Evolutionary conservation across 2,888 invertebrate species (phyloP), one percentile per base, ranked within the genome.

Genomic region (Agonum fuliginosum): DNA sequence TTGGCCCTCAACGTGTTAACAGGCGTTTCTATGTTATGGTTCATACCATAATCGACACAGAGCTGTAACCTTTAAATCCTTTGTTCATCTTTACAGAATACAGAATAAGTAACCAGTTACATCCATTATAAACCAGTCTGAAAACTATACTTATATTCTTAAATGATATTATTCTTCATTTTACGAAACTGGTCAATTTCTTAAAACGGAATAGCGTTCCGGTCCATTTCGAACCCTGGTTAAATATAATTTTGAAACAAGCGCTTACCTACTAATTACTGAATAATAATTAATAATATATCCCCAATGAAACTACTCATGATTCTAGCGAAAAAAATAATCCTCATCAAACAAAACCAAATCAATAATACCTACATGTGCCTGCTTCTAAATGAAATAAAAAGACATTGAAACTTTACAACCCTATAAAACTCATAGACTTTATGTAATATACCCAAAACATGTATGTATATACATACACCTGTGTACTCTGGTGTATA

Each of bases 371-470:
- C n/a, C n/a, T n/a, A 30, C 30, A 30, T 62, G 58, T 62, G 58
- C 58, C 58, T 62, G 58, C 58, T 62, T 62, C 58, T 62, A 62
- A 54, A 62, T 62, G 58, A 62, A 62, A 27, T n/a, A 62, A 48
- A 54, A 62, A 62, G 58, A 62, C 58, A 62, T 62, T 62, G 58
- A 62, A 62, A 62, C 58, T 62, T 62, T 62, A 62, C 58, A 62
- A 27, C 12, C 22, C 30, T 10, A 12, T 62, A 62, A 62, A 62
- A 62, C 4, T 62, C 46, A 46, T n/a, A 62, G 58, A 62, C 58
- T 62, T 62, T 62, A 62, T 62, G 58, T 62, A 62, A 62, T 62
- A 62, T 62, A 62, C 10, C 58, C 30, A 4, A 46, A 46, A 17
- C 12, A 62, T 30, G 30, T 62, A 62, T 62, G 58, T 62, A 30